Percentiles rank a stretch among this genome's conserved stretches.
Conservation (phyloP, 2,113 vertebrate genomes). For the Crotalus horridus region DNA sequence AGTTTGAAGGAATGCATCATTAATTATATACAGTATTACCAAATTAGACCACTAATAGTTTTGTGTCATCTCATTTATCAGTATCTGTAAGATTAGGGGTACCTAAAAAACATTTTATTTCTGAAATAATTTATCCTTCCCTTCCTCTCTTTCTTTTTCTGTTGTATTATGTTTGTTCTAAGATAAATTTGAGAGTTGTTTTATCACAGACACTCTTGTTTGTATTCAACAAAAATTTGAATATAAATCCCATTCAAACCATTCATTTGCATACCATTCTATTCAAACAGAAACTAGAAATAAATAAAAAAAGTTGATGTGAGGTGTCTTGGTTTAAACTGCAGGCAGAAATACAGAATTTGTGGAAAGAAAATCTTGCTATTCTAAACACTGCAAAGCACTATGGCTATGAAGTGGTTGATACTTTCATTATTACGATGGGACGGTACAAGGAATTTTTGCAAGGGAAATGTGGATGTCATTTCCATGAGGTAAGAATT, state of each 20-base stretch:
- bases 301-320: constrained; percentile 12
- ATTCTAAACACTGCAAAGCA: constrained; percentile 81
- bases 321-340: constrained; percentile 46
- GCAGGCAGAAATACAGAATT: constrained; percentile 80
- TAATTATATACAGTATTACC: background rate
- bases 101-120: background rate
- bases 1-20: background rate
- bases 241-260: background rate
- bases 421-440: constrained; percentile 90
- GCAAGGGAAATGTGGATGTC: constrained; percentile 89
- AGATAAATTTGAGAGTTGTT: background rate
- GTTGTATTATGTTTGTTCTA: background rate
- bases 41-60: background rate
- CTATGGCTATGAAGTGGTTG: constrained; percentile 82
- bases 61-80: background rate
- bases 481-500: constrained; percentile 89
- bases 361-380: constrained; percentile 79
- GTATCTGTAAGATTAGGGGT: background rate
- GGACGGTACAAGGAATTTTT: constrained; percentile 94
- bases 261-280: background rate
- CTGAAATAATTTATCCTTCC: background rate
- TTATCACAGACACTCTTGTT: background rate
- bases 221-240: background rate
- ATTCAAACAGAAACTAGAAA: background rate
- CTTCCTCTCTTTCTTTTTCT: background rate